Evolutionary conservation across 2,888 invertebrate species (phyloP).

Genomic region (Eupithecia tripunctaria): DNA sequence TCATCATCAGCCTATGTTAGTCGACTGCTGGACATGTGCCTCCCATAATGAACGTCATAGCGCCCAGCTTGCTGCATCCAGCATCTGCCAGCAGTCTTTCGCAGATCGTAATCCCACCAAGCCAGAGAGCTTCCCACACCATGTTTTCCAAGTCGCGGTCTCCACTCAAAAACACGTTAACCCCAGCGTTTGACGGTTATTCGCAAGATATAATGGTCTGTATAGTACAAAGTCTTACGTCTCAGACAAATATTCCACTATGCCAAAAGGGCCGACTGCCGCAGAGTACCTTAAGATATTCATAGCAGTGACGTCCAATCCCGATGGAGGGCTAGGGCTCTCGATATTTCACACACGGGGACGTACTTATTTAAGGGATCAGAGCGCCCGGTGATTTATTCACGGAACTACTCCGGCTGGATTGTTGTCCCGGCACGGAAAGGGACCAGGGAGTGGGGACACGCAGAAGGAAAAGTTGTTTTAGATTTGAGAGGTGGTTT

Average conservation of each 20-base stretch:
- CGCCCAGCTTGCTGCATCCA: too few relatives aligned
- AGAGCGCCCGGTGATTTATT: conserved; percentile 78
- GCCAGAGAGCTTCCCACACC: too few relatives aligned
- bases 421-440: conserved; percentile 48
- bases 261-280: not conserved
- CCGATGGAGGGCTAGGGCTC: conserved; percentile 24
- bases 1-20: too few relatives aligned
- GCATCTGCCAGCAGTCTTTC: too few relatives aligned
- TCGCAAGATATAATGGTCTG: too few relatives aligned
- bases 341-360: conserved; percentile 81
- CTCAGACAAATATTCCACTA: not conserved
- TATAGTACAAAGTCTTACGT: not conserved
- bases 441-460: conserved; percentile 8
- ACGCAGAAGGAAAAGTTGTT: conserved; percentile 18
- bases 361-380: conserved; percentile 81
- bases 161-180: too few relatives aligned
- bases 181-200: too few relatives aligned
- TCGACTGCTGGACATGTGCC: too few relatives aligned
- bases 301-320: conserved; percentile 21
- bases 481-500: not conserved
- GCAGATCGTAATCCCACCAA: too few relatives aligned
- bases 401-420: conserved; percentile 57
- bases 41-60: too few relatives aligned
- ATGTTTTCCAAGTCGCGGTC: too few relatives aligned
- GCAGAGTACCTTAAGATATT: conserved; percentile 5